Percentiles rank a stretch among this genome's conserved stretches.
Evolutionary conservation across 2,113 vertebrate species (phyloP).

Genomic region (Copsychus sechellarum): DNA sequence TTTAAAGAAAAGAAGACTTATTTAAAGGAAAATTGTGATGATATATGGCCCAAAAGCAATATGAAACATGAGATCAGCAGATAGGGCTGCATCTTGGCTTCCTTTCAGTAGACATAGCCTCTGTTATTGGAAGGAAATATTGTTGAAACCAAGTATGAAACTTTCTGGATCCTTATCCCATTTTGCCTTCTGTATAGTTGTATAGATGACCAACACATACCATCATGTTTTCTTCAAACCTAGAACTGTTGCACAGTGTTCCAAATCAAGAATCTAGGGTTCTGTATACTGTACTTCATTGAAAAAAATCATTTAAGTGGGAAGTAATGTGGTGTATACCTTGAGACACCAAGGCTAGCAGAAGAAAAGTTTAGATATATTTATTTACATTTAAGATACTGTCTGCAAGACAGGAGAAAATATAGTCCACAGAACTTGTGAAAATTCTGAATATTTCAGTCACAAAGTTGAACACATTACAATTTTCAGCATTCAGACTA

Average conservation of each 20-base stretch:
- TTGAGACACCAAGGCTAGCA: background rate
- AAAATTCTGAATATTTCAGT: background rate
- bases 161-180: background rate
- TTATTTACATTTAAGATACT: background rate
- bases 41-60: background rate
- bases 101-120: background rate
- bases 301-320: background rate
- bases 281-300: background rate
- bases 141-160: background rate
- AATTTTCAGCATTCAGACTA: background rate
- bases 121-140: background rate
- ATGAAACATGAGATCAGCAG: background rate
- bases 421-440: background rate
- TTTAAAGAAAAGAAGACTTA: background rate
- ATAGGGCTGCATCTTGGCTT: background rate
- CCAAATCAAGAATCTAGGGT: background rate
- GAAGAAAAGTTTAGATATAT: background rate
- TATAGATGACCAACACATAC: background rate
- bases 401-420: background rate
- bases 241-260: background rate
- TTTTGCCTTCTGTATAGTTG: background rate
- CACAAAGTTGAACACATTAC: background rate
- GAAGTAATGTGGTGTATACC: background rate
- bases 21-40: background rate
- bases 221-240: background rate